These are phyloP conservation scores for Mesoclemmys tuberculata DNA, from an alignment of 2,113 vertebrate genomes.

Conservation along the genomic window DNA sequence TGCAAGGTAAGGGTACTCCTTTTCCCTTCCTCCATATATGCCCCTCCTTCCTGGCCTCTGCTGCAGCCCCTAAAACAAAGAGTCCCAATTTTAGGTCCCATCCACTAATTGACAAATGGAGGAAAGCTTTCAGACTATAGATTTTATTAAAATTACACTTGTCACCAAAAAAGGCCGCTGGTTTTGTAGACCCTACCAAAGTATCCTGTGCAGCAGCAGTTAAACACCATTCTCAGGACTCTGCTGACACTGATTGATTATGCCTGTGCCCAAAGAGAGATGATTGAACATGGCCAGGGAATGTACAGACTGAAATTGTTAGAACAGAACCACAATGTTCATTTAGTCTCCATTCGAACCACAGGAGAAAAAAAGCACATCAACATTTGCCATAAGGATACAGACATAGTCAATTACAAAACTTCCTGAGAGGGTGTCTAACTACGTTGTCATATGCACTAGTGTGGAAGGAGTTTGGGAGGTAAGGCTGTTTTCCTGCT, in stretches of 20 bases:
- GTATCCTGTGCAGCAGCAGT: neutral
- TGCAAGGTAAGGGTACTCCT: neutral
- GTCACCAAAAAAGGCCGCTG: neutral
- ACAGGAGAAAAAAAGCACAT: neutral
- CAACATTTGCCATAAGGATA: neutral
- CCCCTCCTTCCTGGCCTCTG: neutral
- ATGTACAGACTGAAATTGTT: rapidly evolving
- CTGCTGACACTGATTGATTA: constrained; percentile 28
- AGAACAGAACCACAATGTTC: neutral
- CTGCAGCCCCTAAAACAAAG: neutral
- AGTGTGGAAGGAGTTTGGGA: neutral
- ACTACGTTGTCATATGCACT: neutral
- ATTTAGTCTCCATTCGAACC: neutral
- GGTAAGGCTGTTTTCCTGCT: constrained; percentile 29
- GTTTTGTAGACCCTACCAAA: no score
- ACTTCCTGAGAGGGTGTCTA: neutral
- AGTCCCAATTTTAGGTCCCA: neutral
- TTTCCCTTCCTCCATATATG: neutral
- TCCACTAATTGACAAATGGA: neutral
- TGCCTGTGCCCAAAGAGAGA: neutral
- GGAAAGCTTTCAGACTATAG: neutral
- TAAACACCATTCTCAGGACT: neutral
- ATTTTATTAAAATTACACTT: neutral
- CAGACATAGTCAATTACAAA: neutral
- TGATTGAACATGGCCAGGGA: constrained; percentile 55